Evolutionary conservation across 1,140 invertebrate genomes (phyloP), one percentile per base, ranked within the genome.

Genomic region (Camponotus floridanus): DNA sequence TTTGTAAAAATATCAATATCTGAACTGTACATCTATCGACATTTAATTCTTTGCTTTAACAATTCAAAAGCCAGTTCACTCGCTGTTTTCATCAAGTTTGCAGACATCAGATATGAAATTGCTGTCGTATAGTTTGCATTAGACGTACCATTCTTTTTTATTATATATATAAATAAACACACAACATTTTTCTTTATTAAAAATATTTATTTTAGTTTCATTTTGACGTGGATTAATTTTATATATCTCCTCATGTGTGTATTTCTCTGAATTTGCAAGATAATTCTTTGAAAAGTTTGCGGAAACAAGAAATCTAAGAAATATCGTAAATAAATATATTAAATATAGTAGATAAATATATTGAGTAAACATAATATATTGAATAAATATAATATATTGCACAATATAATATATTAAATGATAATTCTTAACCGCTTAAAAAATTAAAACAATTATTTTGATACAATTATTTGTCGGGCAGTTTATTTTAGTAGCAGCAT

Each of bases 1-100:
- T 83, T 73, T 13, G 31, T 36, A 73, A 81, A 81, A 83, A 73
- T 83, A 83, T 74, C 55, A 31, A 62, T 42, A 2, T 21, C 26
- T 36, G 36, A 73, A 13, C 18, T 74, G 26, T 74, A 61, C 79
- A 15, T 48, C 9, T 83, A 18, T 61, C 42, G 31, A 74, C 18
- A 13, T 74, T 73, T 59, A 73, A 57, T 13, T 36, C 36, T 55
- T 80, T 68, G 39, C 36, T 83, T 83, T 26, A 36, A 11, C 18
- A 3, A 65, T 62, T 6, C 21, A 31, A 71, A 71, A 55, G 11
- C 31, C 15, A 74, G 18, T 61, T 36, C 8, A 8, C 13, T 45
- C 21, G 26, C 31, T 18, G n/a, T 65, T 79, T 26, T 68, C 15
- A 15, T 68, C 15, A 15, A 70, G 48, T 51, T 51, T 51, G 13